phyloP scores from a whole-genome alignment of 2,797 vertebrate species.

The Spheniscus humboldti region DNA sequence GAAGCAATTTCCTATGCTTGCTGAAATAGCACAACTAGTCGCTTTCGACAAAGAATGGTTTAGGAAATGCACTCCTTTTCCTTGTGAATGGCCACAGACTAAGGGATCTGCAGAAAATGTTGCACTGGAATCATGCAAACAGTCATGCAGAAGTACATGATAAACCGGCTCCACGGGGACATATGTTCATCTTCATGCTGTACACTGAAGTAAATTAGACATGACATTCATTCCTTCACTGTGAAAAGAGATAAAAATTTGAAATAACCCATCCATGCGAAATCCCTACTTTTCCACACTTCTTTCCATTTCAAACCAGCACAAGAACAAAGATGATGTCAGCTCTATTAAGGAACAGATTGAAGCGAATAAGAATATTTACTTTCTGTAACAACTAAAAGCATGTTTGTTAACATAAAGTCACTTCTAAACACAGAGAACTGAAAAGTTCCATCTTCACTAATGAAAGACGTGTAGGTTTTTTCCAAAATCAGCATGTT shows the following conservation, averaged over 20 bases:
- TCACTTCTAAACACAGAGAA: background rate
- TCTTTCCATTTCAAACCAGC: background rate
- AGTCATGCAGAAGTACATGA: background rate
- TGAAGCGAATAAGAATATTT: background rate
- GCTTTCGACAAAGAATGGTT: background rate
- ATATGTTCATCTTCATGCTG: background rate
- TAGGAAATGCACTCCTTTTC: background rate
- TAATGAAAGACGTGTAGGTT: fast-evolving
- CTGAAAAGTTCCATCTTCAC: background rate
- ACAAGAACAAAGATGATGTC: background rate
- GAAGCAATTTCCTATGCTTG: background rate
- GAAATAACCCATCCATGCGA: background rate
- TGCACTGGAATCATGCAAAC: background rate
- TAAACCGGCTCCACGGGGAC: background rate
- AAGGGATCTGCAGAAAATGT: background rate
- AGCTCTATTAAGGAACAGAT: background rate
- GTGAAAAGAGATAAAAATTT: background rate
- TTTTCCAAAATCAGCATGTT: background rate
- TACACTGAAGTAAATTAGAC: background rate
- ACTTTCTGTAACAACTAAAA: background rate
- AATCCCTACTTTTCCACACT: background rate
- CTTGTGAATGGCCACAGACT: background rate
- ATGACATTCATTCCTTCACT: background rate
- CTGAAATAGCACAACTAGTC: background rate
- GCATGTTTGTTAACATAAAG: background rate